Percentiles rank a stretch among this genome's conserved stretches.
Conservation (phyloP, 2,797 vertebrate genomes). For the Mormyrops boulengeri region DNA sequence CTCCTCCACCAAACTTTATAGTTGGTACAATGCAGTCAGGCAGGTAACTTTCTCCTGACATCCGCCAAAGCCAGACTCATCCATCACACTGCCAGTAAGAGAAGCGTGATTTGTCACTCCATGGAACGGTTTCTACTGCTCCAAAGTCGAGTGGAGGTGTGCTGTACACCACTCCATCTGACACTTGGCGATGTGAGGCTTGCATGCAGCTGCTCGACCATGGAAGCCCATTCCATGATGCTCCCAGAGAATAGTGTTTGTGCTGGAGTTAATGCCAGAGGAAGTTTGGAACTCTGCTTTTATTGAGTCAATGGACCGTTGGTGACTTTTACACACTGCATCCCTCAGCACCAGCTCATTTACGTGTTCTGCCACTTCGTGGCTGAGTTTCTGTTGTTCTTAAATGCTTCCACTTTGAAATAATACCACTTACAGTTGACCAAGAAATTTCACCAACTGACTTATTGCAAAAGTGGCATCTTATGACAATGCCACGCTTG, state of each 20-base stretch:
- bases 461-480: background rate
- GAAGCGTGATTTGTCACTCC: background rate
- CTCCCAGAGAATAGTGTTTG: background rate
- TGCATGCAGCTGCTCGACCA: no score
- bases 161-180: no score
- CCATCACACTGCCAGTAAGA: background rate
- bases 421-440: background rate
- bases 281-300: background rate
- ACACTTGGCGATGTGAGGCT: no score
- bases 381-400: background rate
- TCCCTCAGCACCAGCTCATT: background rate
- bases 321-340: background rate
- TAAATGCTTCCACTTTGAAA: background rate
- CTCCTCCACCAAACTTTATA: background rate
- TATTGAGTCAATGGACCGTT: background rate
- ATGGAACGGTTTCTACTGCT: background rate
- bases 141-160: no score
- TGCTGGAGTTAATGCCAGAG: background rate
- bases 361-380: background rate
- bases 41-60: background rate
- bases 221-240: no score
- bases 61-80: background rate
- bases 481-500: background rate
- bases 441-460: background rate
- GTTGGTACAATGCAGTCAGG: background rate